These are phyloP conservation scores for Syngnathus typhle DNA, from an alignment of 2,113 vertebrate genomes.

Conservation along the genomic window DNA sequence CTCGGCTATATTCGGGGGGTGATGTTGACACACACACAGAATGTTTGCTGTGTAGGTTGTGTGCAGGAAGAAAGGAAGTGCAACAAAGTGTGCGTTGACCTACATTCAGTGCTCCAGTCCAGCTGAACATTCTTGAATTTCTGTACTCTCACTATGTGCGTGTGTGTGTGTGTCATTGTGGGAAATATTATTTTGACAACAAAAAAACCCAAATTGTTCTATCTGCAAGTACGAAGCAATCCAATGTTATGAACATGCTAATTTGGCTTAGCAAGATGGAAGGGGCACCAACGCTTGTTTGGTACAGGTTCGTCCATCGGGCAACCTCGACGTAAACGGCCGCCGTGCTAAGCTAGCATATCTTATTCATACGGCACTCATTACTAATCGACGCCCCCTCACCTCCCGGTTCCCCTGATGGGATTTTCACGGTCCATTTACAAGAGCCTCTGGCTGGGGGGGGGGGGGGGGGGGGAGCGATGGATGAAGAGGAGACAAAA, in stretches of 20 bases:
- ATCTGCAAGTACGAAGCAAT: no score
- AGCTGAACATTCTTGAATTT: slow-evolving; percentile 39
- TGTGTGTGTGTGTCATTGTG: no score
- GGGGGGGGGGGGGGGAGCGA: slow-evolving; percentile 1
- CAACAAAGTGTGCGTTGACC: slow-evolving; percentile 65
- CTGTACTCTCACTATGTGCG: neutral
- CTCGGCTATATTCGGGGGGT: neutral
- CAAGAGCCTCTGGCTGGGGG: slow-evolving; percentile 12
- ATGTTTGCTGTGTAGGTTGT: slow-evolving; percentile 3
- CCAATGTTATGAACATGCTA: no score
- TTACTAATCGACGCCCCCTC: slow-evolving; percentile 48
- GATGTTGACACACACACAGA: neutral
- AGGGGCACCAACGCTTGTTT: no score
- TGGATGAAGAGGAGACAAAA: neutral
- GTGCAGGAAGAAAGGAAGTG: slow-evolving; percentile 37
- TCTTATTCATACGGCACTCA: slow-evolving; percentile 45
- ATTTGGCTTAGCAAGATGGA: no score
- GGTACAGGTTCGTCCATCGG: no score
- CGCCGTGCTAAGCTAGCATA: slow-evolving; percentile 39
- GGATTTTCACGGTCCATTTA: slow-evolving; percentile 57
- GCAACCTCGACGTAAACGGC: slow-evolving; percentile 12
- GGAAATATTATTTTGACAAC: no score
- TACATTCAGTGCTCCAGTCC: slow-evolving; percentile 42
- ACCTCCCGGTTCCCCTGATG: slow-evolving; percentile 38
- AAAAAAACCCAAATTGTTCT: no score